A percentile compares a stretch with the other conserved stretches of the same genome.
Conservation (phyloP, 92 coral and sea anemone species). For the Phenganax subtilis region DNA sequence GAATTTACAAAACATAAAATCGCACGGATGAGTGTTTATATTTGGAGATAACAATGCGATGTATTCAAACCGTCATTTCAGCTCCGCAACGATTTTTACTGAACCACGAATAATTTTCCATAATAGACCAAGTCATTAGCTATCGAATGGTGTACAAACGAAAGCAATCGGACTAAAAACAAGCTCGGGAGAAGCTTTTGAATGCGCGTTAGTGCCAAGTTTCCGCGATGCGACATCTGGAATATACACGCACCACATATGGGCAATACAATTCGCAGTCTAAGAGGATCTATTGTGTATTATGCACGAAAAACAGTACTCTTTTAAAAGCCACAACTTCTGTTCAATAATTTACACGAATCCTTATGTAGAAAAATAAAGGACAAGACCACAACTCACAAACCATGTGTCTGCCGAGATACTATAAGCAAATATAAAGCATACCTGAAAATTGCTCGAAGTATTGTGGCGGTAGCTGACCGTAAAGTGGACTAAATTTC, state of each 20-base stretch:
- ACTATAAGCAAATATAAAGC: conserved; percentile 3
- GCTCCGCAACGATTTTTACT: not conserved
- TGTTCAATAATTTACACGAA: conserved; percentile 11
- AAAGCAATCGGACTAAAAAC: not conserved
- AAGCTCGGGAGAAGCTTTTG: not conserved
- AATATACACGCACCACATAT: conserved; percentile 3
- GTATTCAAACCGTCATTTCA: conserved; percentile 2
- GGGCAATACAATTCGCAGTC: conserved; percentile 11
- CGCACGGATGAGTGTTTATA: not conserved
- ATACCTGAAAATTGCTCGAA: conserved; percentile 36
- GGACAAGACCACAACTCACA: not conserved
- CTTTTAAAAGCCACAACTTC: not conserved
- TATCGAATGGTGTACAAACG: not conserved
- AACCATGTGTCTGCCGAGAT: conserved; percentile 20
- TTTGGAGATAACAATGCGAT: not conserved
- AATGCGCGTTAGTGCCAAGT: not conserved
- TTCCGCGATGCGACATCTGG: conserved; percentile 32
- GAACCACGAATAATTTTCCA: conserved; percentile 18
- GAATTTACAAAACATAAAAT: not conserved
- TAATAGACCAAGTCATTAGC: not conserved
- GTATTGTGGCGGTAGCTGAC: conserved; percentile 18
- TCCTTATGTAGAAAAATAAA: conserved; percentile 3
- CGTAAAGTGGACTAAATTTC: conserved; percentile 27
- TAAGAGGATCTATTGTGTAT: not conserved
- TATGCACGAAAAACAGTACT: not conserved